Percentiles rank a stretch among this genome's conserved stretches.
phyloP scores from a whole-genome alignment of 2,888 invertebrate species.

The Epistrophe eligans region DNA sequence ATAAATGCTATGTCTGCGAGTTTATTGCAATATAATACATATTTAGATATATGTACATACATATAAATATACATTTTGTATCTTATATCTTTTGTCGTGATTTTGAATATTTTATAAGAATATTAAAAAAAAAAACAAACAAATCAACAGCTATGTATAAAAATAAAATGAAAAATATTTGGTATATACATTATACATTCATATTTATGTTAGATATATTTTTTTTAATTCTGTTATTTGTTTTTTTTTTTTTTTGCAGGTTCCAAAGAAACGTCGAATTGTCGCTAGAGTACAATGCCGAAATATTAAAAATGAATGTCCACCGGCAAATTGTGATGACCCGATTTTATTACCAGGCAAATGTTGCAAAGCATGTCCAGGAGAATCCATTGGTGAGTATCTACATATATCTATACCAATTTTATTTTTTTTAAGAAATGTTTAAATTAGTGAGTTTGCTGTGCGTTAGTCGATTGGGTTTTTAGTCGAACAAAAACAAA shows the following conservation, averaged over 20 bases:
- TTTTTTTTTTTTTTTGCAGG: conserved; percentile 84
- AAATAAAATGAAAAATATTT: conserved; percentile 16
- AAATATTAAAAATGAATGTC: conserved; percentile 96
- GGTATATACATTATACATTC: neutral
- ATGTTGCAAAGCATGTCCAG: conserved; percentile 97
- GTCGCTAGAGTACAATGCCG: conserved; percentile 95
- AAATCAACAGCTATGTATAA: conserved; percentile 18
- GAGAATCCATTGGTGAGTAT: conserved; percentile 89
- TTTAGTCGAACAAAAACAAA: no score
- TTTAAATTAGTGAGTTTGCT: no score
- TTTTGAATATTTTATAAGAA: conserved; percentile 56
- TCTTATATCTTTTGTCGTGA: conserved; percentile 17
- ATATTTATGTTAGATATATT: no score
- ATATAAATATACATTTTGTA: no score
- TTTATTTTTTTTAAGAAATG: neutral
- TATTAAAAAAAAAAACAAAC: conserved; percentile 14
- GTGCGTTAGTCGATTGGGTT: no score
- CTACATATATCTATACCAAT: neutral
- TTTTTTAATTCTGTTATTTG: conserved; percentile 26
- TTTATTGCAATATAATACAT: conserved; percentile 8
- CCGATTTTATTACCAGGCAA: conserved; percentile 93
- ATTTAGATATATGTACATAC: neutral
- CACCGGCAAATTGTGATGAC: conserved; percentile 93
- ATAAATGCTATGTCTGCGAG: conserved; percentile 40
- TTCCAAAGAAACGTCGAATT: conserved; percentile 93